Evolutionary conservation across 2,113 vertebrate species (phyloP).

Genomic region (Eleginops maclovinus): DNA sequence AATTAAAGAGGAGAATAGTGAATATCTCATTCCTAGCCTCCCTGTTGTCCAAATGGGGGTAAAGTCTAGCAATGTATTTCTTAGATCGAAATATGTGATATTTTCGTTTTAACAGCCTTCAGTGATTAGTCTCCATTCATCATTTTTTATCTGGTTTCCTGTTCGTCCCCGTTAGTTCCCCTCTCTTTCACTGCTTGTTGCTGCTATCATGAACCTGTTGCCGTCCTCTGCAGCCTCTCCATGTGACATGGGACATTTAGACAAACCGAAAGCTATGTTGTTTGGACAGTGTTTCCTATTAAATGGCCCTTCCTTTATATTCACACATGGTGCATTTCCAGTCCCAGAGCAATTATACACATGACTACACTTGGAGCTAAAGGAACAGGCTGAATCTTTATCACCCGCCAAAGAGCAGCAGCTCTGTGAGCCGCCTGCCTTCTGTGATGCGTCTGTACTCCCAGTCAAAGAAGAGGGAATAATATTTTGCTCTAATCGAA

Average conservation of each 20-base stretch:
- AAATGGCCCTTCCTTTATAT: constrained; percentile 79
- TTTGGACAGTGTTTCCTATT: constrained; percentile 81
- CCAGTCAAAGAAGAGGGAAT: constrained; percentile 77
- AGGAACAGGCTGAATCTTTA: constrained; percentile 80
- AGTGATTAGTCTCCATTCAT: constrained; percentile 22
- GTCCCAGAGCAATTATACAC: constrained; percentile 83
- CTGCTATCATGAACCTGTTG: constrained; percentile 48
- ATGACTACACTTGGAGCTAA: constrained; percentile 83
- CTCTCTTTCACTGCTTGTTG: constrained; percentile 14
- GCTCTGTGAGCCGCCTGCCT: constrained; percentile 51
- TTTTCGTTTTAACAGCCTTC: constrained; percentile 14
- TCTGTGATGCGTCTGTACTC: constrained; percentile 75
- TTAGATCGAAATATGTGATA: neutral
- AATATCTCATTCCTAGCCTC: constrained; percentile 5
- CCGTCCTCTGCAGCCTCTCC: constrained; percentile 63
- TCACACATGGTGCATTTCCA: constrained; percentile 82
- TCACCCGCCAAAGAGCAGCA: constrained; percentile 77
- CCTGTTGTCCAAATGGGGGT: neutral
- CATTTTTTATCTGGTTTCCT: constrained; percentile 24
- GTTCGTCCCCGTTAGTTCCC: constrained; percentile 12
- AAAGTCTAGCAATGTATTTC: constrained; percentile 9
- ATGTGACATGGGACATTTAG: constrained; percentile 72
- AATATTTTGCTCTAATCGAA: constrained; percentile 78
- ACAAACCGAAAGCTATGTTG: constrained; percentile 76
- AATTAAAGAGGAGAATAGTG: neutral